Conservation (phyloP, 2,113 vertebrate species). For the Eptesicus fuscus region DNA sequence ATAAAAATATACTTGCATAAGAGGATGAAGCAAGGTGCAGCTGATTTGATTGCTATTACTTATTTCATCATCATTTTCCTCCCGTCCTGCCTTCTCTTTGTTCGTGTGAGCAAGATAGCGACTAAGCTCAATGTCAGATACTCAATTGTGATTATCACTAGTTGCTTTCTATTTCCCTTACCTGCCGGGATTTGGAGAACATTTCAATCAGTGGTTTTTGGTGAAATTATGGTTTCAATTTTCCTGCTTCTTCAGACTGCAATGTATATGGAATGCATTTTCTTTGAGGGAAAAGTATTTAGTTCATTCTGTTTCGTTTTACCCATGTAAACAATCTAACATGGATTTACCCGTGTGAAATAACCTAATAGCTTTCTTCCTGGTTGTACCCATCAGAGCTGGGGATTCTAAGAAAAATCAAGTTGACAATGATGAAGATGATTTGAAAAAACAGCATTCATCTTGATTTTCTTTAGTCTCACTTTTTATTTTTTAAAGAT, state of each 20-base stretch:
- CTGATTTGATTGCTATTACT: background rate
- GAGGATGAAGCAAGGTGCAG: background rate
- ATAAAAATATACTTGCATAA: background rate
- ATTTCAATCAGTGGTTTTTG: background rate
- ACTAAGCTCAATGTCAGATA: background rate
- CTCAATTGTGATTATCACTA: background rate
- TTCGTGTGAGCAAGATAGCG: background rate
- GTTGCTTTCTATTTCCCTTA: background rate
- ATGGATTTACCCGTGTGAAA: background rate
- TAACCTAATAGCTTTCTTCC: background rate
- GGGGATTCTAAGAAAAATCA: background rate
- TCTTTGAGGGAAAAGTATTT: background rate
- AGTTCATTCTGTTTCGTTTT: background rate
- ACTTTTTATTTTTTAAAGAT: background rate
- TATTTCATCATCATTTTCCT: background rate
- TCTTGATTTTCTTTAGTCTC: background rate
- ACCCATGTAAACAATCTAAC: background rate
- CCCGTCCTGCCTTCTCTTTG: background rate
- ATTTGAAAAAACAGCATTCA: background rate
- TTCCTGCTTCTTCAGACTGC: background rate
- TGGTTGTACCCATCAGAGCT: background rate
- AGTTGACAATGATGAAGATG: background rate
- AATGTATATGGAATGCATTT: background rate
- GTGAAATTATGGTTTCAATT: background rate
- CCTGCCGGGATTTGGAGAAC: background rate